Evolutionary conservation across 2,113 vertebrate species (phyloP).

Genomic region (Trinectes maculatus): DNA sequence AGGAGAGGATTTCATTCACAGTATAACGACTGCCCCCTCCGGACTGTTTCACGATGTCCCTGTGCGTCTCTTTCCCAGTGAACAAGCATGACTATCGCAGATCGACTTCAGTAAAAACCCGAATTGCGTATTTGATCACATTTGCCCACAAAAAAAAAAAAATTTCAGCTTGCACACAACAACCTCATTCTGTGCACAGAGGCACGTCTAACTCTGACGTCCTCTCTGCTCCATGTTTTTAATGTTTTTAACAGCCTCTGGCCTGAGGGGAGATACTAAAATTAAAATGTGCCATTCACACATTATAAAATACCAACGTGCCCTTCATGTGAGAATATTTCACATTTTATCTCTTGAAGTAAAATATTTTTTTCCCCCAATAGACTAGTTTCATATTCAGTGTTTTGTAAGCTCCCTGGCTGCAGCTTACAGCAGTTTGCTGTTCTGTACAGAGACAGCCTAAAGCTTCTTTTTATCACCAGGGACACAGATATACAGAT

Average conservation of each 20-base stretch:
- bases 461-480: neutral
- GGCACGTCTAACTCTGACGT: conserved; percentile 24
- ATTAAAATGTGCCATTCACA: conserved; percentile 16
- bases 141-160: conserved; percentile 15
- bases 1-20: conserved; percentile 16
- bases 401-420: conserved; percentile 16
- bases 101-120: neutral
- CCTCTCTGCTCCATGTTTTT: too few species aligned
- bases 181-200: neutral
- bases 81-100: conserved; percentile 4
- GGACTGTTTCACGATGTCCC: conserved; percentile 15
- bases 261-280: conserved; percentile 20
- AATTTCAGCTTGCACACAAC: neutral
- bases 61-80: conserved; percentile 2
- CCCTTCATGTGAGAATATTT: conserved; percentile 36
- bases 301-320: conserved; percentile 20
- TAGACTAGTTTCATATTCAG: conserved; percentile 12
- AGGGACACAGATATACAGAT: neutral
- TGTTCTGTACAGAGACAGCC: neutral
- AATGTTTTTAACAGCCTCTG: conserved; percentile 7
- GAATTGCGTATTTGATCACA: conserved; percentile 24
- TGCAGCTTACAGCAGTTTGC: conserved; percentile 7
- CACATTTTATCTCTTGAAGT: neutral
- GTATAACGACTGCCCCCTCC: conserved; percentile 35
- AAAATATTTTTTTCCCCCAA: conserved; percentile 17